Conservation (phyloP, 2,797 vertebrate species). For the Crypturellus tataupa region DNA sequence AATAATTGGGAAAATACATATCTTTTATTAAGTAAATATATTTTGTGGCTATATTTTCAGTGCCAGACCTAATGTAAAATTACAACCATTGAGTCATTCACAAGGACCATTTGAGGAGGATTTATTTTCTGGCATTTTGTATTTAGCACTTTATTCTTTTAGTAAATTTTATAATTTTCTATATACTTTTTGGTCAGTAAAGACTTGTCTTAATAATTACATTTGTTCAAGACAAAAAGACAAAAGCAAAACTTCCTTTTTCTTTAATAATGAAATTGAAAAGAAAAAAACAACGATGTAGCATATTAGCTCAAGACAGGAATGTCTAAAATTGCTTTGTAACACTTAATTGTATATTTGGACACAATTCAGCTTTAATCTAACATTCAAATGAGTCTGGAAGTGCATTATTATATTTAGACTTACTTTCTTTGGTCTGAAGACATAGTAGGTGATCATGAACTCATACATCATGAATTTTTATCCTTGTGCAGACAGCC, state of each 20-base stretch:
- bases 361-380: conserved; percentile 10
- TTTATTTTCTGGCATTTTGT: neutral
- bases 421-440: neutral
- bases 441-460: neutral
- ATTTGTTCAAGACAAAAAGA: neutral
- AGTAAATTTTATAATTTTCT: neutral
- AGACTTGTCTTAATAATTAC: neutral
- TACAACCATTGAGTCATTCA: neutral
- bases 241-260: neutral
- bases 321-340: neutral
- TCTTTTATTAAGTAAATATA: conserved; percentile 6
- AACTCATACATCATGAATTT: neutral
- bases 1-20: neutral
- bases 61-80: conserved; percentile 1
- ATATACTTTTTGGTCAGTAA: neutral
- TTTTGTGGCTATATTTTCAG: neutral
- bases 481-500: neutral
- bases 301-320: neutral
- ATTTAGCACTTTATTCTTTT: neutral
- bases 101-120: neutral
- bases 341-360: neutral
- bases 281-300: neutral
- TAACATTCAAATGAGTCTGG: neutral
- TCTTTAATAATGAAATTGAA: neutral
- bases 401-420: neutral